phyloP scores from a whole-genome alignment of 2,113 vertebrate genomes.

The Lipophrys pholis region DNA sequence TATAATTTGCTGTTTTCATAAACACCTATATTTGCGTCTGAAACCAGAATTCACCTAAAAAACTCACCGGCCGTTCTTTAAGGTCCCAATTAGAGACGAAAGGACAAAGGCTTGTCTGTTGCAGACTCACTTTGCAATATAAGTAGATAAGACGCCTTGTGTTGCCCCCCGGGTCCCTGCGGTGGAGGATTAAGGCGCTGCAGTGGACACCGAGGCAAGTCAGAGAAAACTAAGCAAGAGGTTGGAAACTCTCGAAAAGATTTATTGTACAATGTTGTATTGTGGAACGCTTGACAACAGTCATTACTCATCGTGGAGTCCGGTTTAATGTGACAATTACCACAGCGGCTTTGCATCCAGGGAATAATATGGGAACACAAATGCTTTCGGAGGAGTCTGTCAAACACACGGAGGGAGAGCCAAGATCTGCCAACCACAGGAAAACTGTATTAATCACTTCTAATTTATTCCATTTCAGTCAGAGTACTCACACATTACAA shows the following conservation, averaged over 20 bases:
- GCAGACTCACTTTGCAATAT: constrained; percentile 43
- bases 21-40: background rate
- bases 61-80: constrained; percentile 6
- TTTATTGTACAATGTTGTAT: background rate
- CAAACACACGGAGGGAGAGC: too few species aligned
- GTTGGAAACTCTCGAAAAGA: constrained; percentile 9
- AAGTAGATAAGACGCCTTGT: constrained; percentile 39
- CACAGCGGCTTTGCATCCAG: background rate
- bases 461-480: too few species aligned
- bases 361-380: background rate
- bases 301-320: background rate
- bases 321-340: background rate
- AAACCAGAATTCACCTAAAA: constrained; percentile 1
- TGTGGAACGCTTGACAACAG: constrained; percentile 6
- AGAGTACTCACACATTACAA: too few species aligned
- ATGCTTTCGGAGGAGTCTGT: too few species aligned
- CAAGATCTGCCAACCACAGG: too few species aligned
- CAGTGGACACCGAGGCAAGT: constrained; percentile 24
- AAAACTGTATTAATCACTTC: too few species aligned
- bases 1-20: background rate
- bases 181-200: constrained; percentile 40
- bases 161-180: constrained; percentile 32
- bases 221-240: constrained; percentile 17
- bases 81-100: constrained; percentile 55
- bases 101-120: constrained; percentile 15